A percentile compares a stretch with the other conserved stretches of the same genome.
Evolutionary conservation across 2,888 invertebrate genomes (phyloP).

Genomic region (Acanthacorydalis orientalis): DNA sequence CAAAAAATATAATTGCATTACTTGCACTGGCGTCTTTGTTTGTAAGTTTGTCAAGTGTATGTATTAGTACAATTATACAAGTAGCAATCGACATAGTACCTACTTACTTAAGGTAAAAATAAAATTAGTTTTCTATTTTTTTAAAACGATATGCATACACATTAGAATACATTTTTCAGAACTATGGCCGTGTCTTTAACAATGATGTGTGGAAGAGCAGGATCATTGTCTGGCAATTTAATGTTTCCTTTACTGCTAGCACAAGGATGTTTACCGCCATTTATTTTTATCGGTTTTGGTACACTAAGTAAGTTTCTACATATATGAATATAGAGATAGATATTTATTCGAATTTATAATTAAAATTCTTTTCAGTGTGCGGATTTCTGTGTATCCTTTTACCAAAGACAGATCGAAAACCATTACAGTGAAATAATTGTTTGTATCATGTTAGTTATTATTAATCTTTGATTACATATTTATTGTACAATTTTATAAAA

Average conservation of each 20-base stretch:
- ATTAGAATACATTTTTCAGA: conserved; percentile 25
- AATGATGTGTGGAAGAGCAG: conserved; percentile 53
- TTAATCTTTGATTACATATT: too few species aligned
- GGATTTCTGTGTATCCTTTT: conserved; percentile 10
- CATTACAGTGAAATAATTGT: conserved; percentile 9
- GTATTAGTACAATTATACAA: background rate
- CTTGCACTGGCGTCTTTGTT: conserved; percentile 2
- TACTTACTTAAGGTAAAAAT: conserved; percentile 9
- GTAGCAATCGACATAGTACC: conserved; percentile 5
- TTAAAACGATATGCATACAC: background rate
- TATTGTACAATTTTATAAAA: too few species aligned
- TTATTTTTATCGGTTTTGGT: conserved; percentile 44
- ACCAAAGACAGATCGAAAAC: conserved; percentile 14
- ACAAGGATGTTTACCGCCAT: conserved; percentile 55
- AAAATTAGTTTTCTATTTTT: background rate
- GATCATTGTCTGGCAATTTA: conserved; percentile 53
- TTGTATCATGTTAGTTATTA: background rate
- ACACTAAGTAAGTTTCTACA: conserved; percentile 33
- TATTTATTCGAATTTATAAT: background rate
- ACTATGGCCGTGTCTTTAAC: conserved; percentile 55
- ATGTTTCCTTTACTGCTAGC: conserved; percentile 50
- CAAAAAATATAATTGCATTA: background rate
- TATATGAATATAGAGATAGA: background rate
- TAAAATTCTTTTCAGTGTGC: conserved; percentile 10
- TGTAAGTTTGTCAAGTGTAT: background rate